Conservation (phyloP, 2,888 invertebrate species). For the Anaspis maculata region DNA sequence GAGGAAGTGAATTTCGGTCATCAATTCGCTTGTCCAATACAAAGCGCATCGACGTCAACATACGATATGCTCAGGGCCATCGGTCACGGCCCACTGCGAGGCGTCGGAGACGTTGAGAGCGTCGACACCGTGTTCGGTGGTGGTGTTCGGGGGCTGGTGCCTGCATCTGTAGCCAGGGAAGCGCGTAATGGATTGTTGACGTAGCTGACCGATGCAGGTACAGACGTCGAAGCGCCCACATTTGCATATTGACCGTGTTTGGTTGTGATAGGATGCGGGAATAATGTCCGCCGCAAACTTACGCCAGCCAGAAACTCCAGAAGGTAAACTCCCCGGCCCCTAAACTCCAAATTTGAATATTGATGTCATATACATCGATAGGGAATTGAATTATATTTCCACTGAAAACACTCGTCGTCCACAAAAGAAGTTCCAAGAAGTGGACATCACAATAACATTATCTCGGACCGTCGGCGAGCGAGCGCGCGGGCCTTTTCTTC, state of each 20-base stretch:
- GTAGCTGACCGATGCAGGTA: constrained; percentile 43
- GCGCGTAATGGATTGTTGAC: constrained; percentile 40
- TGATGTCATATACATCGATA: constrained; percentile 33
- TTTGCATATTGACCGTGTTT: constrained; percentile 41
- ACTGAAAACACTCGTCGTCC: constrained; percentile 26
- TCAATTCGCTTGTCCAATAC: constrained; percentile 25
- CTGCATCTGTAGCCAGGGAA: background rate
- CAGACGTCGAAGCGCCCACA: constrained; percentile 30
- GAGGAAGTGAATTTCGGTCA: constrained; percentile 14
- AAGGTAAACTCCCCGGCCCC: constrained; percentile 32
- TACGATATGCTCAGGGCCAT: constrained; percentile 1
- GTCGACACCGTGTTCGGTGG: too few species aligned
- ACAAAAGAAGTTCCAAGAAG: constrained; percentile 14
- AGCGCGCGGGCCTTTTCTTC: constrained; percentile 11
- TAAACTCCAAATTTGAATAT: constrained; percentile 40
- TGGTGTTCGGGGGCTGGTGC: background rate
- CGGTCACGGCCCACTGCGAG: constrained; percentile 1
- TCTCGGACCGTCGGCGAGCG: too few species aligned
- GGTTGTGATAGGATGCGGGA: constrained; percentile 38
- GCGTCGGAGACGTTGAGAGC: constrained; percentile 2
- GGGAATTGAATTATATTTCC: constrained; percentile 30
- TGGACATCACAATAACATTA: constrained; percentile 18
- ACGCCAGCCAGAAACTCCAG: constrained; percentile 24
- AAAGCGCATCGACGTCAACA: constrained; percentile 24
- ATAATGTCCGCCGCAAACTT: constrained; percentile 37